Evolutionary conservation across 2,797 vertebrate genomes (phyloP).

Genomic region (Podarcis lilfordi): DNA sequence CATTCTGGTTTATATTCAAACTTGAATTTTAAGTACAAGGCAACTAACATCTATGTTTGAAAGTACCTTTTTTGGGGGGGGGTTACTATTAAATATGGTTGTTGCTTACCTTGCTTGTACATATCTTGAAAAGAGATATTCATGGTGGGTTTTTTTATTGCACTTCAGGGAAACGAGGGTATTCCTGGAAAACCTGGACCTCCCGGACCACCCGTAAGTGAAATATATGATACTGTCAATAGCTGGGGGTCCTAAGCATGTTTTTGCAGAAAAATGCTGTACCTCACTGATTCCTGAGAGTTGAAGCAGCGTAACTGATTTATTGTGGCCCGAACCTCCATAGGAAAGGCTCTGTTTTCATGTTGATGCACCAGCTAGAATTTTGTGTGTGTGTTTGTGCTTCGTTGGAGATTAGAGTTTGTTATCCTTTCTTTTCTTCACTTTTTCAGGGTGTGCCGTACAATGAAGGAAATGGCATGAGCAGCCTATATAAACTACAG

Average conservation of each 20-base stretch:
- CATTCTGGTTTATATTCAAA: background rate
- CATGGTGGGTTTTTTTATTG: slow-evolving; percentile 48
- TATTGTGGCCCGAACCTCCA: background rate
- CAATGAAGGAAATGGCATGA: slow-evolving; percentile 94
- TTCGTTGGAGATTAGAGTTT: background rate
- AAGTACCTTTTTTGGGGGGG: background rate
- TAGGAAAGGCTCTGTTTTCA: background rate
- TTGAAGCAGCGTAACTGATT: background rate
- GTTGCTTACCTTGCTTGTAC: background rate
- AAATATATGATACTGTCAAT: slow-evolving; percentile 27
- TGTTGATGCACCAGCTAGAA: background rate
- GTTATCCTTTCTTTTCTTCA: background rate
- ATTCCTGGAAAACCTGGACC: slow-evolving; percentile 87
- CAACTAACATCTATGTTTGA: too few species aligned
- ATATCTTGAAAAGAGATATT: background rate
- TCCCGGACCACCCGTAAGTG: slow-evolving; percentile 94
- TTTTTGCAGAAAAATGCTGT: background rate
- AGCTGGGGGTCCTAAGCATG: background rate
- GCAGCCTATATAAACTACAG: slow-evolving; percentile 97
- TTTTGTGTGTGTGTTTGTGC: background rate
- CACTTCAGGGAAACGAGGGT: slow-evolving; percentile 91
- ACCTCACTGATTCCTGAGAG: background rate
- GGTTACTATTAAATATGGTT: too few species aligned
- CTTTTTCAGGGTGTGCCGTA: slow-evolving; percentile 84
- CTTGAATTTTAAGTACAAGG: background rate